A percentile compares a stretch with the other conserved stretches of the same genome.
Evolutionary conservation across 2,888 invertebrate species (phyloP).

Genomic region (Xestoiulus laeticollis): DNA sequence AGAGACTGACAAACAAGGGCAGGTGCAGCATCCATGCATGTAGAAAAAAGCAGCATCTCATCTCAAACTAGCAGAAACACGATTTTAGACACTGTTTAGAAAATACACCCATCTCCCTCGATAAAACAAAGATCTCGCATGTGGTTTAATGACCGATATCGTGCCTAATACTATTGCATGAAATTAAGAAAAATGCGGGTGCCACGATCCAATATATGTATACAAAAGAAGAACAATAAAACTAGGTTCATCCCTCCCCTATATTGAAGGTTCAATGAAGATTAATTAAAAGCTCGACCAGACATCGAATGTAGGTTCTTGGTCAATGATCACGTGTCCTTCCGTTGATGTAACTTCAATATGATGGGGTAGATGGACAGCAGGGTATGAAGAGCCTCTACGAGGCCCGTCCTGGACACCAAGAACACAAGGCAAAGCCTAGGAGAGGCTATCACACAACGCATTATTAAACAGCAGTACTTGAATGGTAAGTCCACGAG

Average conservation of each 20-base stretch:
- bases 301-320: not conserved
- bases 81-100: not conserved
- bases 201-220: slow-evolving; percentile 33
- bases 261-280: not conserved
- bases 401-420: slow-evolving; percentile 45
- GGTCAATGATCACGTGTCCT: not conserved
- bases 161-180: slow-evolving; percentile 6
- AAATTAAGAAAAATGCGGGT: slow-evolving; percentile 2
- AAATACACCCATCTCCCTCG: not conserved
- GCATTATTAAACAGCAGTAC: not conserved
- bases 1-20: slow-evolving; percentile 3
- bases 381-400: slow-evolving; percentile 48
- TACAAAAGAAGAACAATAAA: not conserved
- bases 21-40: slow-evolving; percentile 14
- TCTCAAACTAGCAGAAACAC: not conserved
- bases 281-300: slow-evolving; percentile 5
- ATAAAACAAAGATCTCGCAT: slow-evolving; percentile 13
- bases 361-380: slow-evolving; percentile 37
- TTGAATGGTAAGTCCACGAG: not conserved
- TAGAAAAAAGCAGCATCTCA: not conserved
- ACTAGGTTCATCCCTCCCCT: not conserved
- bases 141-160: slow-evolving; percentile 11
- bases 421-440: slow-evolving; percentile 52
- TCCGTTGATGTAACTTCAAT: not conserved
- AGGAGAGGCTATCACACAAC: slow-evolving; percentile 54